Evolutionary conservation across 2,113 vertebrate genomes (phyloP).

Genomic region (Dendropsophus ebraccatus): DNA sequence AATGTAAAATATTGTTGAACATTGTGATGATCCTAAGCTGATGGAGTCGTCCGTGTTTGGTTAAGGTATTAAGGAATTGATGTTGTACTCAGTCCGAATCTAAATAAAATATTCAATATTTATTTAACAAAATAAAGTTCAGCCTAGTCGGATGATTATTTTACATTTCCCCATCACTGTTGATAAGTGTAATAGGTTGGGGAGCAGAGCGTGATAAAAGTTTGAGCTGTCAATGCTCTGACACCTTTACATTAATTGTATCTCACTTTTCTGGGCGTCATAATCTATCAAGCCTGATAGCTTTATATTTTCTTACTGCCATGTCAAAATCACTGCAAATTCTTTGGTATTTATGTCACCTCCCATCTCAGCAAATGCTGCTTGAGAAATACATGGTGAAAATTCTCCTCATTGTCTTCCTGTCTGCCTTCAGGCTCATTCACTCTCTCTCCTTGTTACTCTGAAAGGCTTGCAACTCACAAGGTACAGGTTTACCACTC

Average conservation of each 20-base stretch:
- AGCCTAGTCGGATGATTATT: not conserved
- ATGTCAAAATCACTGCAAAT: constrained; percentile 44
- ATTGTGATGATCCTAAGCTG: constrained; percentile 13
- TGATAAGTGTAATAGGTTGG: constrained; percentile 15
- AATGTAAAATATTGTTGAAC: constrained; percentile 8
- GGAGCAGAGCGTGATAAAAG: constrained; percentile 5
- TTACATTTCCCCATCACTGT: constrained; percentile 1
- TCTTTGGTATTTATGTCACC: constrained; percentile 35
- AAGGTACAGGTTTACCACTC: not conserved
- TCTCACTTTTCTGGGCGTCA: constrained; percentile 33
- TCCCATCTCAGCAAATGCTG: constrained; percentile 32
- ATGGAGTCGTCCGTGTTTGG: not conserved
- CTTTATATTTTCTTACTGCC: constrained; percentile 42
- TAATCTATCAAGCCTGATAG: constrained; percentile 42
- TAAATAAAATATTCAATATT: constrained; percentile 18
- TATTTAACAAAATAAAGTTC: constrained; percentile 11
- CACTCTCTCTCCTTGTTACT: constrained; percentile 38
- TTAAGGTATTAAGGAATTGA: not conserved
- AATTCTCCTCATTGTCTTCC: constrained; percentile 29
- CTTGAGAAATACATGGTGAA: constrained; percentile 23
- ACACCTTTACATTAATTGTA: constrained; percentile 44
- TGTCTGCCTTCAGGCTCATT: constrained; percentile 43
- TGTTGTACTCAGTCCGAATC: constrained; percentile 9
- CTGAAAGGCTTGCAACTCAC: not conserved
- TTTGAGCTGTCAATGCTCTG: constrained; percentile 23